Evolutionary conservation across 2,888 invertebrate genomes (phyloP).

Genomic region (Machimus atricapillus): DNA sequence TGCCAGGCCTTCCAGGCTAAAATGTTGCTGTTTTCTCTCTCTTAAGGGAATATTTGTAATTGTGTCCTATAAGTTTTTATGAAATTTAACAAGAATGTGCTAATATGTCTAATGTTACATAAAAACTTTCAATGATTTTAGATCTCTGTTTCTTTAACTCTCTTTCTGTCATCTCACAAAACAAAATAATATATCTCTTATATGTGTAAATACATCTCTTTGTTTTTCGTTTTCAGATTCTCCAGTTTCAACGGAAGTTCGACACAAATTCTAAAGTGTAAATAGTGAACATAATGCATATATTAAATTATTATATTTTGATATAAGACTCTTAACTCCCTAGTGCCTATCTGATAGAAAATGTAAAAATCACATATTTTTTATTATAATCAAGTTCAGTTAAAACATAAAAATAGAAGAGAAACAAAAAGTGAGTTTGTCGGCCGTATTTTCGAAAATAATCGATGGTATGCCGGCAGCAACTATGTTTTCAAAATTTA

Average conservation of each 20-base stretch:
- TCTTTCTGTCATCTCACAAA: background rate
- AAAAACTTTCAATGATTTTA: background rate
- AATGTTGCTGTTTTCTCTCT: background rate
- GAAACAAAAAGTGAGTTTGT: slow-evolving; percentile 53
- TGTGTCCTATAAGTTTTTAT: background rate
- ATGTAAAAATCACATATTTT: slow-evolving; percentile 22
- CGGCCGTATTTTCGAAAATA: slow-evolving; percentile 62
- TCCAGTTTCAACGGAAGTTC: background rate
- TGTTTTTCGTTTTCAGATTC: background rate
- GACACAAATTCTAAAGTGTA: background rate
- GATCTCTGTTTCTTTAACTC: background rate
- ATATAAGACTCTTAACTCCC: background rate
- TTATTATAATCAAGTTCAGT: slow-evolving; percentile 10
- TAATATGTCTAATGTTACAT: background rate
- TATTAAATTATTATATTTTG: slow-evolving; percentile 11
- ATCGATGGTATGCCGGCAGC: slow-evolving; percentile 64
- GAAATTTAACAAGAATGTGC: background rate
- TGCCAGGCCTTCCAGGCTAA: background rate
- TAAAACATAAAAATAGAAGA: slow-evolving; percentile 45
- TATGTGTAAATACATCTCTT: background rate
- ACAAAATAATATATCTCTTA: background rate
- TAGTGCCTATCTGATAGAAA: slow-evolving; percentile 13
- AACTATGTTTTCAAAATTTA: slow-evolving; percentile 79
- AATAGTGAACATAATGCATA: background rate
- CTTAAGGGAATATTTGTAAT: background rate